These are phyloP conservation scores for Nycticryphes semicollaris DNA, from an alignment of 2,113 vertebrate species.

Conservation along the genomic window DNA sequence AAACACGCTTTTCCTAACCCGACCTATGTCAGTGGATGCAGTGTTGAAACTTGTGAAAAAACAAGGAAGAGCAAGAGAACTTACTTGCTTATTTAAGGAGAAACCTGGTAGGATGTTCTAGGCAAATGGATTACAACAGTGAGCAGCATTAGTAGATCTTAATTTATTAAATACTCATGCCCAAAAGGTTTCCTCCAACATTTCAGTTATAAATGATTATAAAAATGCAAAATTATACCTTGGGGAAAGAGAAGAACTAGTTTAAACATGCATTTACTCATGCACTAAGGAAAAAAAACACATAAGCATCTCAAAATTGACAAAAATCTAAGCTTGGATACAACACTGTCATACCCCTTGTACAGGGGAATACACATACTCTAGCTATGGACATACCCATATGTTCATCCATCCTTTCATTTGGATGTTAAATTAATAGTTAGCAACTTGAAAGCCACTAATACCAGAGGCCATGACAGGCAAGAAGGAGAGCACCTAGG, in stretches of 20 bases:
- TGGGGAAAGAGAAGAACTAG: neutral
- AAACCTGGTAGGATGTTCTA: neutral
- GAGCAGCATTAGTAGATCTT: neutral
- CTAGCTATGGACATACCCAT: neutral
- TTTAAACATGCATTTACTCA: neutral
- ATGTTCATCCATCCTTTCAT: neutral
- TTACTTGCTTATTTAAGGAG: neutral
- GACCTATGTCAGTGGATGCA: neutral
- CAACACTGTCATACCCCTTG: neutral
- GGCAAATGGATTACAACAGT: neutral
- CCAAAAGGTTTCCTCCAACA: neutral
- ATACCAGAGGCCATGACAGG: accelerated
- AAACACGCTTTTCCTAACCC: neutral
- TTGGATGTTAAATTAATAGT: neutral
- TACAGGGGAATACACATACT: neutral
- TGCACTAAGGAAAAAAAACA: neutral
- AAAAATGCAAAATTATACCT: neutral
- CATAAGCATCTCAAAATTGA: neutral
- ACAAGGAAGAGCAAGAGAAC: neutral
- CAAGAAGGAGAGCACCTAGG: neutral
- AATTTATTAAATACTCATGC: neutral
- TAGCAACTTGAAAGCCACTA: neutral
- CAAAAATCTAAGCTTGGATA: neutral
- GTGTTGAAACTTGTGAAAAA: neutral
- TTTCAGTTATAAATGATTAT: neutral